phyloP scores from a whole-genome alignment of 2,113 vertebrate species.

The Porphyrio hochstetteri region DNA sequence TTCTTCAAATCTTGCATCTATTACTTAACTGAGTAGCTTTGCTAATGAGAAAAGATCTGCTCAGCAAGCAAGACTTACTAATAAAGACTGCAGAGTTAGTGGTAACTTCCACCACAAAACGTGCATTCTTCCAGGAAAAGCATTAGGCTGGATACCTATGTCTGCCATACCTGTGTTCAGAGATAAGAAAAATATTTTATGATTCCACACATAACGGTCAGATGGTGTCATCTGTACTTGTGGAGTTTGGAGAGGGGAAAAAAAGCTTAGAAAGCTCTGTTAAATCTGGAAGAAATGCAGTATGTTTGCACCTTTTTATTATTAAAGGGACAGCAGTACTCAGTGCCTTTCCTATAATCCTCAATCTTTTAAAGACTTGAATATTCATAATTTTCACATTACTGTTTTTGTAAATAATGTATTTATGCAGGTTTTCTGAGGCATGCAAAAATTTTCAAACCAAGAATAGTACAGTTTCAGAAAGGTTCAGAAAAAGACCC shows the following conservation, averaged over 20 bases:
- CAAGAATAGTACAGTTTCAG: neutral
- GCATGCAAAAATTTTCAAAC: neutral
- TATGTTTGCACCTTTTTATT: neutral
- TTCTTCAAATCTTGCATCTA: neutral
- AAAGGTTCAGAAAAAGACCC: neutral
- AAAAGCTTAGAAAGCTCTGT: neutral
- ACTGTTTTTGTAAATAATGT: neutral
- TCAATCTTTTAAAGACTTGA: neutral
- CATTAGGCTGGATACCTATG: neutral
- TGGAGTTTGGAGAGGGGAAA: neutral
- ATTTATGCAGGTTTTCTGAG: neutral
- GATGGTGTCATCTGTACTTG: neutral
- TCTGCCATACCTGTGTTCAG: neutral
- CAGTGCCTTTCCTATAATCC: neutral
- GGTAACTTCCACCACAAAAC: neutral
- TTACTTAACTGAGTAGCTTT: neutral
- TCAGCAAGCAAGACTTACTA: neutral
- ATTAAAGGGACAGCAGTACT: neutral
- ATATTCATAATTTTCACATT: neutral
- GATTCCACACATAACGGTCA: neutral
- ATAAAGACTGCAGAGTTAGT: neutral
- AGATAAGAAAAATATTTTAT: constrained; percentile 11
- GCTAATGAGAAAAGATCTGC: neutral
- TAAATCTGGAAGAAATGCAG: neutral
- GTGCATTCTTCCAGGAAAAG: neutral